phyloP scores from a whole-genome alignment of 2,797 vertebrate genomes.

The Okamejei kenojei region DNA sequence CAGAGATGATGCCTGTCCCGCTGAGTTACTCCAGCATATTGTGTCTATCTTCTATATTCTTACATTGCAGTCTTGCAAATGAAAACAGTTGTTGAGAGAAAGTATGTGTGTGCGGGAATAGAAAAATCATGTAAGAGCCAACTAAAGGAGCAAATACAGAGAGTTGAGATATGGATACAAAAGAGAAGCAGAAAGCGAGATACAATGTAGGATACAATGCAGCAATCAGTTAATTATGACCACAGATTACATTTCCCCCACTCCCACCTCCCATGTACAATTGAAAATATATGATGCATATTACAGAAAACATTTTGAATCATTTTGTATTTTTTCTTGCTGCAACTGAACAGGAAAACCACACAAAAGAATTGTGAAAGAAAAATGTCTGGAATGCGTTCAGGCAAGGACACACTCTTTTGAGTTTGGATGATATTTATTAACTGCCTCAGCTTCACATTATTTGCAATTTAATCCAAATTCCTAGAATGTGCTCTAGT shows the following conservation, averaged over 20 bases:
- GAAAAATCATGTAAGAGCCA: background rate
- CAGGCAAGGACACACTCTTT: background rate
- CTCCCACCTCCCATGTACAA: background rate
- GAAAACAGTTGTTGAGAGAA: background rate
- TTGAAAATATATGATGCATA: background rate
- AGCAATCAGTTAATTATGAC: background rate
- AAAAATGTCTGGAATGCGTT: constrained; percentile 28
- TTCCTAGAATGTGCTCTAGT: background rate
- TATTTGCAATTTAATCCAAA: constrained; percentile 25
- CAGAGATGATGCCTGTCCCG: no score
- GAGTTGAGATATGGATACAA: background rate
- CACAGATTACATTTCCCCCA: background rate
- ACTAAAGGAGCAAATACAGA: background rate
- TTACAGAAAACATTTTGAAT: constrained; percentile 23
- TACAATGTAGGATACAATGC: background rate
- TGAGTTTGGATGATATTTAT: background rate
- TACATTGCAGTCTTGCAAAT: background rate
- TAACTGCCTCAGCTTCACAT: background rate
- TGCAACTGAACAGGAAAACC: constrained; percentile 31
- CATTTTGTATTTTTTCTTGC: background rate
- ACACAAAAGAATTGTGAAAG: constrained; percentile 7
- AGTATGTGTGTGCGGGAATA: background rate
- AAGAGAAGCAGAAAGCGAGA: background rate
- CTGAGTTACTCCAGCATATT: no score
- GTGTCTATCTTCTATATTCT: background rate